phyloP scores from a whole-genome alignment of 1,140 invertebrate genomes.

The Aphaenogaster rudis region DNA sequence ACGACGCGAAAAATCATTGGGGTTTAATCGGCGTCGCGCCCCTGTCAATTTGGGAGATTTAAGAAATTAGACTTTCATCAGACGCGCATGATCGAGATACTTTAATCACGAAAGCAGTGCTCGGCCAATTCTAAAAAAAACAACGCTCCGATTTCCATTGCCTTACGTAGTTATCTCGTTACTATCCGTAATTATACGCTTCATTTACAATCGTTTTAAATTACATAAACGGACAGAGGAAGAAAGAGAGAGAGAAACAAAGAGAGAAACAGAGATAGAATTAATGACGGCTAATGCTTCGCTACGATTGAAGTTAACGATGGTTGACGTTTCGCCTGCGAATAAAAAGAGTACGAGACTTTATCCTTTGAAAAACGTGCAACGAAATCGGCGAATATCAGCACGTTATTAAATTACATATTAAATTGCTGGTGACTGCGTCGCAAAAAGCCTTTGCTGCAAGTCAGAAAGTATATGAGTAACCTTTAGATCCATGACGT shows the following conservation, averaged over 20 bases:
- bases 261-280: background rate
- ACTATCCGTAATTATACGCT: background rate
- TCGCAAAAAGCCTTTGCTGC: background rate
- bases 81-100: background rate
- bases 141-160: background rate
- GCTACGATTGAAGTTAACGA: background rate
- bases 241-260: background rate
- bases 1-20: background rate
- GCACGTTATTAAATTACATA: constrained; percentile 6
- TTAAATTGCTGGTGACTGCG: background rate
- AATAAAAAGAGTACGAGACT: background rate
- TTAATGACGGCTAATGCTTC: background rate
- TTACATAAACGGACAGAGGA: background rate
- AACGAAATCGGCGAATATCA: background rate
- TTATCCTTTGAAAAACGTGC: background rate
- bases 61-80: background rate
- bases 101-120: too few species aligned
- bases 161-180: background rate
- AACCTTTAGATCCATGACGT: background rate
- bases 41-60: constrained; percentile 19
- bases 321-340: background rate
- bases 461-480: background rate
- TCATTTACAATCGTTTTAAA: background rate
- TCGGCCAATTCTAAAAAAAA: background rate
- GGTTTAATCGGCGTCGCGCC: background rate